These are phyloP conservation scores for Clepsis dumicolana DNA, from an alignment of 2,888 invertebrate genomes.

Conservation along the genomic window DNA sequence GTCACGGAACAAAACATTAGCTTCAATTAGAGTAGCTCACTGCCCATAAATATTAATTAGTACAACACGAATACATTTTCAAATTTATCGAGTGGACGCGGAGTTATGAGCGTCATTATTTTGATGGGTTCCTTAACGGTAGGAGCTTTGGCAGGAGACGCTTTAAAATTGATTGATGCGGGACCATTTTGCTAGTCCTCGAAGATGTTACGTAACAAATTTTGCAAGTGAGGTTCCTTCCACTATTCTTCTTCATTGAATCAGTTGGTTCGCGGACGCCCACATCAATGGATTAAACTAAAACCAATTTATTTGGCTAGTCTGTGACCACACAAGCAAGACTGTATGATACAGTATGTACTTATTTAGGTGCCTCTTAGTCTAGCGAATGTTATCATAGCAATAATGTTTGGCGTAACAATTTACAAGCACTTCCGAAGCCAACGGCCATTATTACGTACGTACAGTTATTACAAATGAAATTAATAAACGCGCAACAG, in stretches of 20 bases:
- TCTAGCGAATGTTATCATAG: no score
- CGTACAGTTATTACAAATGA: no score
- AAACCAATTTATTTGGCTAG: no score
- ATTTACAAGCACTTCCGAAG: no score
- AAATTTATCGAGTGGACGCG: conserved; percentile 5
- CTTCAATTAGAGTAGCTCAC: conserved; percentile 12
- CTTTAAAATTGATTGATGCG: background rate
- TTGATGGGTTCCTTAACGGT: conserved; percentile 8
- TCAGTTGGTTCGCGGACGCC: background rate
- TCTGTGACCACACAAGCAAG: no score
- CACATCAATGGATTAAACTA: background rate
- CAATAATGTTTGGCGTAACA: no score
- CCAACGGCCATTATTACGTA: no score
- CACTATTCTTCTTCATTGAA: background rate
- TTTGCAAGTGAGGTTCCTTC: background rate
- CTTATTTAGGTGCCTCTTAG: no score
- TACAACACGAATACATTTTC: conserved; percentile 13
- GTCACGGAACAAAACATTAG: conserved; percentile 13
- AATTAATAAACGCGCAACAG: no score
- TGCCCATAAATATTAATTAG: conserved; percentile 13
- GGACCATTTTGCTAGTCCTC: background rate
- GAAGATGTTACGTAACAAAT: background rate
- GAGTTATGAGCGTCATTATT: conserved; percentile 12
- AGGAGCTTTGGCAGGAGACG: background rate
- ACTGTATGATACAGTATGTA: no score